Evolutionary conservation across 1,140 invertebrate species (phyloP), one percentile per base, ranked within the genome.

Genomic region (Saccostrea cuccullata): DNA sequence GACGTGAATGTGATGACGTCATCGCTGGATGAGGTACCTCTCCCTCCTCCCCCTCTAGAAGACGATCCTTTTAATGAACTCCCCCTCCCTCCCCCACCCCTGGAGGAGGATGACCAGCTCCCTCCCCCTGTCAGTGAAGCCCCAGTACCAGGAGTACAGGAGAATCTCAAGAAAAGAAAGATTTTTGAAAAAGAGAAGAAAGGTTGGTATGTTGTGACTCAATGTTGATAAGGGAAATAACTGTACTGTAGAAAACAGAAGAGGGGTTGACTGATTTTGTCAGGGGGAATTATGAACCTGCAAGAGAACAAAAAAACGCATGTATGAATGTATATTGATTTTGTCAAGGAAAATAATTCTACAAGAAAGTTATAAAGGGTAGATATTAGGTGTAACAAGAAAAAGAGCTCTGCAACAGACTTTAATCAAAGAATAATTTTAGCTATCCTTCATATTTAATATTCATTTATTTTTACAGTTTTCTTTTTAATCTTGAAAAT

Each of bases 21-120:
- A 55, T 84, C 82, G 8, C 9, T 84, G 13, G 88, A 89, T 87
- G 88, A 89, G 8, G 85, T 84, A n/a, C 86, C 83, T 17, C 86
- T 86, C 30, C 88, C 88, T 40, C 88, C 88, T 85, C 88, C 88
- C 56, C 85, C 82, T 11, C 4, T 30, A 11, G 70, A 77, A 36
- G 70, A 77, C 3, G 85, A 86, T 20, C 55, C 70, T 17, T 13
- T 30, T 30, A 85, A 84, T 58, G 86, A 87, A 40, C 77, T 87
- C 67, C 58, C 85, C 13, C 82, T 86, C 23, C 77, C 85, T 84
- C 85, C 86, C 64, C 64, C 86, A 73, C 84, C 56, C 60, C 73
- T 26, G 30, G 73, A 77, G 30, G 70, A 77, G 9, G 23, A 30
- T 36, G n/a, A 47, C n/a, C 55, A 36, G 64, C 26, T 58, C 55